Evolutionary conservation across 64 coral and sea anemone species (phyloP), one percentile per base, ranked within the genome.

Genomic region (Hydrozoanthus tunicans): DNA sequence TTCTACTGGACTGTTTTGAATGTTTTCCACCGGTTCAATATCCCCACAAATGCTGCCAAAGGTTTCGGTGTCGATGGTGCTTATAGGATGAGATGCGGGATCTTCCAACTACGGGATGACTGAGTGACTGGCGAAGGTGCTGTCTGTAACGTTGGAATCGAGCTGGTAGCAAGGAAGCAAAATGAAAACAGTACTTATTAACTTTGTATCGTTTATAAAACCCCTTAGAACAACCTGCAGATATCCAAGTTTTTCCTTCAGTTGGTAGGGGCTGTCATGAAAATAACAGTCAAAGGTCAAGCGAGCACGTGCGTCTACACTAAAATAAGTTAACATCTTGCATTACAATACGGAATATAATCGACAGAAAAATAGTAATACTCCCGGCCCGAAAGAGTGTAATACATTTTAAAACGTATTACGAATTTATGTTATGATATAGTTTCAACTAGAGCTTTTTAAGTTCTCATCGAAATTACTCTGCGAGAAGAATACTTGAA

Each of bases 21-120:
- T 14, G 58, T 57, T 79, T 43, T 62, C 54, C 11, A 56, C 59
- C 13, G 62, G 10, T 91, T 56, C 15, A 68, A 58, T 64, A 9
- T 73, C 70, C 14, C 12, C 43, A 7, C 51, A 26, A 64, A 80
- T 60, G 4, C 25, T 79, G 62, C 8, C 68, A 14, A 91, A 27
- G 62, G 77, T 80, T 26, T 91, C 64, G 9, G 23, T 56, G 52
- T 91, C 58, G 17, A 91, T 91, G 1, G 89, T 91, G 89, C 74
- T 80, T 6, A 80, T 43, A 43, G 32, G 63, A 17, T 80, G 76
- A 43, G 70, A 43, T 73, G 26, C 24, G n/a, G n/a, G n/a, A 43
- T 51, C 5, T 73, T 73, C 70, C 25, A 73, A 43, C 23, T 73
- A 23, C 27, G 70, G 70, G 70, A 73, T 73, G 70, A 73, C 70